Evolutionary conservation across 64 coral and sea anemone genomes (phyloP).

Genomic region (Stichodactyla mertensii): DNA sequence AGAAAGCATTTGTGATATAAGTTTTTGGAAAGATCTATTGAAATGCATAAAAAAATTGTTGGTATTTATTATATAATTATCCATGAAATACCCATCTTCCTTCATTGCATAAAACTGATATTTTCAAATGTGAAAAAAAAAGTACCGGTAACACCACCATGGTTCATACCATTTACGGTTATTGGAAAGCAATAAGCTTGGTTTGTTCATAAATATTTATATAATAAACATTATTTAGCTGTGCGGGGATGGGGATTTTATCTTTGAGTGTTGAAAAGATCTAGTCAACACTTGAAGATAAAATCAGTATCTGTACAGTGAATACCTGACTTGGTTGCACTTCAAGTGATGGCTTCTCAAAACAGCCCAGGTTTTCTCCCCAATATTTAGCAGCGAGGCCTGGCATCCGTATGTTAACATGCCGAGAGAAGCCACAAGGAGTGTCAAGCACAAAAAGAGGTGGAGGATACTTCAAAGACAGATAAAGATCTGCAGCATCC

Average conservation of each 20-base stretch:
- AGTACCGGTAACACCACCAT: too few relatives aligned
- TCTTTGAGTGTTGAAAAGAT: too few relatives aligned
- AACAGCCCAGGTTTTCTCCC: not conserved
- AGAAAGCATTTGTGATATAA: not conserved
- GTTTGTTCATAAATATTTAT: too few relatives aligned
- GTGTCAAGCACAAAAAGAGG: constrained; percentile 13
- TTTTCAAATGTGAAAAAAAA: too few relatives aligned
- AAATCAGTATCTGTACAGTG: not conserved
- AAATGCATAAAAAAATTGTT: not conserved
- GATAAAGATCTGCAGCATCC: constrained; percentile 16
- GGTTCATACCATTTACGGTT: too few relatives aligned
- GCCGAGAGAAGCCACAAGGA: constrained; percentile 30
- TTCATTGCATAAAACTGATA: too few relatives aligned
- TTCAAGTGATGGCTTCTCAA: not conserved
- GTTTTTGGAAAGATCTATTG: not conserved
- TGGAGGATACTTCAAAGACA: constrained; percentile 17
- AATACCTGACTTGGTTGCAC: not conserved
- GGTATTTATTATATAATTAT: not conserved
- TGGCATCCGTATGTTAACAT: not conserved
- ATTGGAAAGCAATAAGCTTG: too few relatives aligned
- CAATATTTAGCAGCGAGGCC: not conserved
- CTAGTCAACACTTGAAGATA: too few relatives aligned
- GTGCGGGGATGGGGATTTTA: too few relatives aligned
- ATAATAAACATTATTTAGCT: too few relatives aligned
- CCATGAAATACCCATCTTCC: too few relatives aligned